Evolutionary conservation across 2,113 vertebrate genomes (phyloP), one percentile per base, ranked within the genome.

Genomic region (Eonycteris spelaea): DNA sequence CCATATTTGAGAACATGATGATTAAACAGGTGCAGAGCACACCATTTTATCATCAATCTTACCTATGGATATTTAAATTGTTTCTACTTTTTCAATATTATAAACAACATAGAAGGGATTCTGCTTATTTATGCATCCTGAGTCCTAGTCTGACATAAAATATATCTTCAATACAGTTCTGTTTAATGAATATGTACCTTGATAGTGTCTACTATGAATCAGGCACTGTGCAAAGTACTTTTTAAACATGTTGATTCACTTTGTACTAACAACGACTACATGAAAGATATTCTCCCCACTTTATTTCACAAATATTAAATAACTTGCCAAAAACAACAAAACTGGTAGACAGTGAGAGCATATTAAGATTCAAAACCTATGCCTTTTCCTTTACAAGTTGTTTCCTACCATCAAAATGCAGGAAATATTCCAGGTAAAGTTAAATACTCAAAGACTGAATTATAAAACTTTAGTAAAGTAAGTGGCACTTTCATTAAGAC

Each of bases 1-100:
- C 80, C 73, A 40, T 43, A 79, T 86, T 92, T 89, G 85, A 85
- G 26, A 92, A 92, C 38, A 84, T 26, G 68, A 75, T 87, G 19
- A 30, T 55, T 88, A 84, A 94, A 71, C 48, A 71, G 30, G 2
- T 57, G 63, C 59, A 74, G 33, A 80, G 35, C n/a, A 70, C 22
- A 83, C 4, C 22, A 96, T 70, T 92, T 94, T 77, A 92, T 79
- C 43, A 86, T 18, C 33, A 89, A 59, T 48, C 16, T 38, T 94
- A 91, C 22, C 5, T 14, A 0, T 71, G 68, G 18, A 57, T 45
- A 83, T 70, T 93, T 94, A 74, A 74, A 77, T 33, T 78, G 30
- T 70, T 77, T 85, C 53, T 73, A 59, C 57, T 51, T 89, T 82
- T 78, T 65, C 71, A 79, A 24, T 57, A 79, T 88, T 71, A 67